phyloP scores from a whole-genome alignment of 2,888 invertebrate species.

The Agrotis ipsilon region DNA sequence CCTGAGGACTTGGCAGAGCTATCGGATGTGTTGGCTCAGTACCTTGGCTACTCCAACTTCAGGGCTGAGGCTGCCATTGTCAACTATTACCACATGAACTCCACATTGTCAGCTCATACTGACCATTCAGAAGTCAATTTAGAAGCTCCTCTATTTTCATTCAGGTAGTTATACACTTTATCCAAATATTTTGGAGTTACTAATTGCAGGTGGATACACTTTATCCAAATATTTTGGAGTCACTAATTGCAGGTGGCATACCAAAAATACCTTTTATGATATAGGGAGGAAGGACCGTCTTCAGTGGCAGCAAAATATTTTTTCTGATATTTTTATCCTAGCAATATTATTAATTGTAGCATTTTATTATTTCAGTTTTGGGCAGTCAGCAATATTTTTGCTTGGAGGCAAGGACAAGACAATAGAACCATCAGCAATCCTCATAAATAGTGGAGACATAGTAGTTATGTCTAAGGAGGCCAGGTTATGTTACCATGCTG shows the following conservation, averaged over 20 bases:
- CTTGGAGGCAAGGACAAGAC: slow-evolving; percentile 95
- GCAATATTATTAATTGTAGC: neutral
- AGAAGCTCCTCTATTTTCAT: slow-evolving; percentile 97
- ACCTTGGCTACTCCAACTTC: slow-evolving; percentile 92
- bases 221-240: no score
- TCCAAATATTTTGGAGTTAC: no score
- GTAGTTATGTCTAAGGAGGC: slow-evolving; percentile 97
- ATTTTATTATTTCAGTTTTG: slow-evolving; percentile 93
- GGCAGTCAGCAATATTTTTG: slow-evolving; percentile 98
- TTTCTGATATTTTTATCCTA: neutral
- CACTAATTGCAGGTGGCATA: no score
- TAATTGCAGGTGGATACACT: no score
- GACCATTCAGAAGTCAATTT: slow-evolving; percentile 98
- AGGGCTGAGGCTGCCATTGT: slow-evolving; percentile 98
- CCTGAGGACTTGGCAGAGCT: slow-evolving; percentile 94
- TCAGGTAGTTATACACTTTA: slow-evolving; percentile 80
- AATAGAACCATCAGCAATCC: slow-evolving; percentile 93
- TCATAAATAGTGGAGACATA: slow-evolving; percentile 97
- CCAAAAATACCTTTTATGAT: no score
- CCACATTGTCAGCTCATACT: slow-evolving; percentile 97
- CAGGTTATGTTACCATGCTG: slow-evolving; percentile 97
- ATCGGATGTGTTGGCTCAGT: slow-evolving; percentile 92
- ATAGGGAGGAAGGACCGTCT: no score
- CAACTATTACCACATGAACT: slow-evolving; percentile 98
- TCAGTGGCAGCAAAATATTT: no score